These are phyloP conservation scores for Spermophilus dauricus DNA, from an alignment of 2,113 vertebrate genomes.

Conservation along the genomic window DNA sequence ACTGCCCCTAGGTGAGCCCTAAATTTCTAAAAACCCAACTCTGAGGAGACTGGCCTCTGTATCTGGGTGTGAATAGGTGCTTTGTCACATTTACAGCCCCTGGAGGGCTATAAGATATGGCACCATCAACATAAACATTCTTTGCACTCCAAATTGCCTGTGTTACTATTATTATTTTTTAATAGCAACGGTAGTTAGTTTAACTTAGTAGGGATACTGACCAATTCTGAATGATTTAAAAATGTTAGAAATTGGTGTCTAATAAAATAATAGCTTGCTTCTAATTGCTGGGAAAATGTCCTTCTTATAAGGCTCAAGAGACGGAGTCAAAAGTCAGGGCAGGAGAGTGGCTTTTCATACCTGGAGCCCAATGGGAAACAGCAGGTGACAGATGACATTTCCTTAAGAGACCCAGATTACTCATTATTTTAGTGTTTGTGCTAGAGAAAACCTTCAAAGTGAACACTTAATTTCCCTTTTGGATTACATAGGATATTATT, in stretches of 20 bases:
- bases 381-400: conserved; percentile 2
- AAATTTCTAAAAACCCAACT: not conserved
- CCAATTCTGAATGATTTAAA: not conserved
- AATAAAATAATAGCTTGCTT: not conserved
- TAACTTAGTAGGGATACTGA: not conserved
- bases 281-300: conserved; percentile 40
- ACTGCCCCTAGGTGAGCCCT: not conserved
- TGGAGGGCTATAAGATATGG: not conserved
- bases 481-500: conserved; percentile 72
- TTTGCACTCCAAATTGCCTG: not conserved
- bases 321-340: not conserved
- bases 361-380: not conserved
- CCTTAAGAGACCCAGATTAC: conserved; percentile 55
- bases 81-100: not conserved
- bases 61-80: not conserved
- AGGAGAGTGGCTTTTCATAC: not conserved
- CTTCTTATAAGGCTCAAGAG: conserved; percentile 7
- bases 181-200: not conserved
- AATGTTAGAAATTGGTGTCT: not conserved
- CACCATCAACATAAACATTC: not conserved
- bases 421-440: conserved; percentile 72
- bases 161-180: not conserved
- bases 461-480: conserved; percentile 76
- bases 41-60: not conserved
- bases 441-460: conserved; percentile 51